Conservation (phyloP, 2,888 invertebrate species). For the Adelphocoris suturalis region DNA sequence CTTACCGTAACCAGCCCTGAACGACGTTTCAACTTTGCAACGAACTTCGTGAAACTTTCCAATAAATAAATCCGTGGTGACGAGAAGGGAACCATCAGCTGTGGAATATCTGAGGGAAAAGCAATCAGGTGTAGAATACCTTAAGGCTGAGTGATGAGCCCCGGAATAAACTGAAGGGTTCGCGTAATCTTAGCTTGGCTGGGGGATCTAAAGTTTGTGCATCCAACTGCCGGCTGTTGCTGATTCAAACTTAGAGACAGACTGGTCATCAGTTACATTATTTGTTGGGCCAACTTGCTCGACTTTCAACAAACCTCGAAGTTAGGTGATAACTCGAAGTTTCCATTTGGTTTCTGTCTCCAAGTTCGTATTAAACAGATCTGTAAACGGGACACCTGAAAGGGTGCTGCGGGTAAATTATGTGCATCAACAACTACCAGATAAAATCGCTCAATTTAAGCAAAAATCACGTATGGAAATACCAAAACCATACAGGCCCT, state of each 20-base stretch:
- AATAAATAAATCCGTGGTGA: background rate
- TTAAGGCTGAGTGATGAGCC: background rate
- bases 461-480: too few species aligned
- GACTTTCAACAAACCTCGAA: background rate
- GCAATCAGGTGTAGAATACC: background rate
- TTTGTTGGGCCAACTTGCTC: background rate
- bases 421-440: too few species aligned
- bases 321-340: background rate
- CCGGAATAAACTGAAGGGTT: background rate
- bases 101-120: background rate
- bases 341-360: background rate
- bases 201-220: background rate
- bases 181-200: background rate
- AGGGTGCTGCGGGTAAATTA: too few species aligned
- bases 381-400: too few species aligned
- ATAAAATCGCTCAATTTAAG: too few species aligned
- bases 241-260: conserved; percentile 13
- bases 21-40: background rate
- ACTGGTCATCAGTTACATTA: conserved; percentile 18
- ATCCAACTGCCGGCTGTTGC: background rate
- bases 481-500: too few species aligned
- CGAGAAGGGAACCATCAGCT: background rate
- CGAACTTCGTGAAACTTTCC: background rate
- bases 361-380: background rate
- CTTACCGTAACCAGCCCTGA: too few species aligned